A percentile compares a stretch with the other conserved stretches of the same genome.
Evolutionary conservation across 2,888 invertebrate genomes (phyloP).

Genomic region (Nomada flava): DNA sequence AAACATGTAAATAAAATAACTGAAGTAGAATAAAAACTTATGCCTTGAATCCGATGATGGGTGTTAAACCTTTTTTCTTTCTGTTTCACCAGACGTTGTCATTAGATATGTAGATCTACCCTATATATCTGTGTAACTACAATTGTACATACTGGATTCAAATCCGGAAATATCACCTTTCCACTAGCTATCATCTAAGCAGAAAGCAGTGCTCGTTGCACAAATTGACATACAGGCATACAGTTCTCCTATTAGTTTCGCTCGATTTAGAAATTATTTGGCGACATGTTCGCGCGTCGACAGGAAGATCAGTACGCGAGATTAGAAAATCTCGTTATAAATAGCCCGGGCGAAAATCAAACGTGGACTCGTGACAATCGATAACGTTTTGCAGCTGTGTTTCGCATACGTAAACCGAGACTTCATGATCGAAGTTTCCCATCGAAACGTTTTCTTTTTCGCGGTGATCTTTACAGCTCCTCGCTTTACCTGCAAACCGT

Average conservation of each 20-base stretch:
- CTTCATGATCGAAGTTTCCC: conserved; percentile 56
- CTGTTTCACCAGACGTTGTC: no score
- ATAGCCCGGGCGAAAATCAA: conserved; percentile 40
- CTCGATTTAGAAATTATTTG: conserved; percentile 24
- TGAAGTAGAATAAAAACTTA: no score
- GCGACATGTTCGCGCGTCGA: not conserved
- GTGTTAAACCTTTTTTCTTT: no score
- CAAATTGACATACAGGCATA: no score
- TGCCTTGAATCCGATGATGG: no score
- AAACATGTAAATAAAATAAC: no score
- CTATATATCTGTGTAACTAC: no score
- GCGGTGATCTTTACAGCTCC: conserved; percentile 55
- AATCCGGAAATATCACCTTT: no score
- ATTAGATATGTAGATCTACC: no score
- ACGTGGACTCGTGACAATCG: conserved; percentile 53
- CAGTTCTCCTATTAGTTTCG: not conserved
- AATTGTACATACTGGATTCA: no score
- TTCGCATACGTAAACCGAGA: conserved; percentile 47
- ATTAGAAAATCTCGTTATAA: conserved; percentile 35
- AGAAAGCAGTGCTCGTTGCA: no score
- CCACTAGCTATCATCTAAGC: no score
- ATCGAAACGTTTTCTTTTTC: conserved; percentile 57
- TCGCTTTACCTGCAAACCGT: conserved; percentile 28
- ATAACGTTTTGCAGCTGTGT: conserved; percentile 45
- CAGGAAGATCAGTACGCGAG: not conserved